phyloP scores from a whole-genome alignment of 2,888 invertebrate species.

The Pocota personata region DNA sequence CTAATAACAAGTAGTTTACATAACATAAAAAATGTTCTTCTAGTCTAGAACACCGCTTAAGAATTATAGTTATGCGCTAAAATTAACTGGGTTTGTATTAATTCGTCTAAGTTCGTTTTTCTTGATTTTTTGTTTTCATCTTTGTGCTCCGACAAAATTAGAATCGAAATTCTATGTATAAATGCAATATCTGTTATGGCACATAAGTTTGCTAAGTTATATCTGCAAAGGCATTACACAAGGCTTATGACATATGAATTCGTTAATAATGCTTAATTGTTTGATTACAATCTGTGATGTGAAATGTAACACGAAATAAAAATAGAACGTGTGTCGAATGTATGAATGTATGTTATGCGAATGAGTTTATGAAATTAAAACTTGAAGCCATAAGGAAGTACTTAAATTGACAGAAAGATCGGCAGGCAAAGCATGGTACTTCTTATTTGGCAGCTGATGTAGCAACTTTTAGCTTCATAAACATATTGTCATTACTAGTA shows the following conservation, averaged over 20 bases:
- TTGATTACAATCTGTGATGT: conserved; percentile 2
- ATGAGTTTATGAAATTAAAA: conserved; percentile 25
- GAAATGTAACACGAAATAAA: conserved; percentile 6
- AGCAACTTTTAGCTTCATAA: conserved; percentile 80
- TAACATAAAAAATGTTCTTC: conserved; percentile 8
- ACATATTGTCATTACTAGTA: conserved; percentile 79
- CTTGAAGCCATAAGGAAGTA: conserved; percentile 17
- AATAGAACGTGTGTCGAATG: conserved; percentile 21
- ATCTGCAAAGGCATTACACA: conserved; percentile 48
- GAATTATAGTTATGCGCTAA: neutral
- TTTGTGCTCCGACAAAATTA: conserved; percentile 29
- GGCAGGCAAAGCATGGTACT: conserved; percentile 23
- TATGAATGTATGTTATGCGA: conserved; percentile 8
- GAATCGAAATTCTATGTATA: conserved; percentile 26
- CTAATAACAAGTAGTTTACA: conserved; percentile 18
- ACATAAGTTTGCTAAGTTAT: conserved; percentile 50
- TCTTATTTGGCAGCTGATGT: conserved; percentile 76
- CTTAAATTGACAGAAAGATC: conserved; percentile 46
- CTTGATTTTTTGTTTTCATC: neutral
- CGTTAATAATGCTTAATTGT: conserved; percentile 10
- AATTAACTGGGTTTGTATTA: neutral
- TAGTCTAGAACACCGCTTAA: neutral
- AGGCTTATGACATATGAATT: conserved; percentile 34
- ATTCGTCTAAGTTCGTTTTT: neutral
- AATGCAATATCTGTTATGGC: conserved; percentile 65